Conservation (phyloP, 2,113 vertebrate species). For the Carlito syrichta region DNA sequence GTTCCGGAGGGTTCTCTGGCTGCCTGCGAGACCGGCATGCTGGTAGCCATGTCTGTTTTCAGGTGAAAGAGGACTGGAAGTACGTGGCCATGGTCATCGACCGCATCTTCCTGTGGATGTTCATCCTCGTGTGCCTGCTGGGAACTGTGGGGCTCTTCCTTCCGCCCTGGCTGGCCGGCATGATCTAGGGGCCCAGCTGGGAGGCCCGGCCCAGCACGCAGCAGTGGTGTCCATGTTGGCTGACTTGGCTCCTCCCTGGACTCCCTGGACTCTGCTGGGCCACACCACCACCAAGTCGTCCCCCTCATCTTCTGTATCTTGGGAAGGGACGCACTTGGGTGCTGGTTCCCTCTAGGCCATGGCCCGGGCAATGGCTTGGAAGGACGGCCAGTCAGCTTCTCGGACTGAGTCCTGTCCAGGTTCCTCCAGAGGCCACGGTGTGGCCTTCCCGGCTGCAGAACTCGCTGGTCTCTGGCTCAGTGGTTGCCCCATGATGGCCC, state of each 20-base stretch:
- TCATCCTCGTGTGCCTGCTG: slow-evolving; percentile 95
- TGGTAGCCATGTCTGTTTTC: slow-evolving; percentile 41
- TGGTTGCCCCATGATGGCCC: rapidly evolving
- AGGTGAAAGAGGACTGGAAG: slow-evolving; percentile 99
- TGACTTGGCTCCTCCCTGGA: not conserved
- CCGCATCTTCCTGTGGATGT: slow-evolving; percentile 99
- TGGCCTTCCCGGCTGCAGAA: not conserved
- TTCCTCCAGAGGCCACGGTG: slow-evolving; percentile 62
- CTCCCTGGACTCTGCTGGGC: not conserved
- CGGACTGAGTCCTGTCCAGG: slow-evolving; percentile 41
- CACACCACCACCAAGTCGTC: not conserved
- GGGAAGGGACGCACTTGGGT: not conserved
- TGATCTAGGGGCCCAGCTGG: too few relatives aligned
- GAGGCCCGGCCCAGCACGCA: too few relatives aligned
- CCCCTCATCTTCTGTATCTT: slow-evolving; percentile 52
- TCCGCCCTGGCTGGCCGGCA: slow-evolving; percentile 97
- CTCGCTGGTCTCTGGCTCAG: not conserved
- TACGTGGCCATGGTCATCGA: slow-evolving; percentile 99
- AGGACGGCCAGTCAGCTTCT: rapidly evolving
- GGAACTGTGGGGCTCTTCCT: slow-evolving; percentile 97
- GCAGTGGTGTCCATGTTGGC: too few relatives aligned
- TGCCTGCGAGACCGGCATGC: rapidly evolving
- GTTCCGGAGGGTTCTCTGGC: not conserved
- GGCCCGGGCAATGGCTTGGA: not conserved
- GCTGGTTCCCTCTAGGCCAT: too few relatives aligned